These are phyloP conservation scores for Ceratina australensis DNA, from an alignment of 1,140 invertebrate genomes.

Conservation along the genomic window DNA sequence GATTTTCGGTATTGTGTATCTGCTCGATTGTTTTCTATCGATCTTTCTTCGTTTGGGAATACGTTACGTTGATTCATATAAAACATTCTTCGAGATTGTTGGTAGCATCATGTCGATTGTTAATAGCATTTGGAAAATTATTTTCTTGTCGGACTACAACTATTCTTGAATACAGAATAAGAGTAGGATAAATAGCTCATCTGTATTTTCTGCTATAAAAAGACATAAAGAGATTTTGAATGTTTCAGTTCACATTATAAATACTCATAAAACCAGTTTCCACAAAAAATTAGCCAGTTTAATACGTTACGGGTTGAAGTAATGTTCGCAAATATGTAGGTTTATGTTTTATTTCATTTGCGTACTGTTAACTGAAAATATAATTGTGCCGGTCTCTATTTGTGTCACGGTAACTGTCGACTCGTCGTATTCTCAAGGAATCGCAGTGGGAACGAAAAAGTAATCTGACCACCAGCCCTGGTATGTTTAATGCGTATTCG, in stretches of 20 bases:
- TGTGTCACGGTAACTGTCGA: conserved; percentile 8
- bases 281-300: not conserved
- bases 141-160: too few relatives aligned
- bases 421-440: conserved; percentile 16
- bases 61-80: too few relatives aligned
- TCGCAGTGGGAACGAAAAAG: conserved; percentile 9
- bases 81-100: too few relatives aligned
- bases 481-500: not conserved
- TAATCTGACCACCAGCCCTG: not conserved
- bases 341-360: conserved; percentile 1
- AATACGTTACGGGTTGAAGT: not conserved
- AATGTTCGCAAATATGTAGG: conserved; percentile 5
- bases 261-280: not conserved
- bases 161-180: too few relatives aligned
- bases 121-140: too few relatives aligned
- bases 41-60: not conserved
- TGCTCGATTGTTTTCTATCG: conserved; percentile 34
- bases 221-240: not conserved
- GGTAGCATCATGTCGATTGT: too few relatives aligned
- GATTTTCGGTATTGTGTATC: conserved; percentile 44
- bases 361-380: not conserved
- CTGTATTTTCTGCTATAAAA: too few relatives aligned
- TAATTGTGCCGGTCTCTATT: not conserved
- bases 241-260: not conserved
- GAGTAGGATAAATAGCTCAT: too few relatives aligned